These are phyloP conservation scores for Mylabris phalerata DNA, from an alignment of 1,140 invertebrate species.

Conservation along the genomic window DNA sequence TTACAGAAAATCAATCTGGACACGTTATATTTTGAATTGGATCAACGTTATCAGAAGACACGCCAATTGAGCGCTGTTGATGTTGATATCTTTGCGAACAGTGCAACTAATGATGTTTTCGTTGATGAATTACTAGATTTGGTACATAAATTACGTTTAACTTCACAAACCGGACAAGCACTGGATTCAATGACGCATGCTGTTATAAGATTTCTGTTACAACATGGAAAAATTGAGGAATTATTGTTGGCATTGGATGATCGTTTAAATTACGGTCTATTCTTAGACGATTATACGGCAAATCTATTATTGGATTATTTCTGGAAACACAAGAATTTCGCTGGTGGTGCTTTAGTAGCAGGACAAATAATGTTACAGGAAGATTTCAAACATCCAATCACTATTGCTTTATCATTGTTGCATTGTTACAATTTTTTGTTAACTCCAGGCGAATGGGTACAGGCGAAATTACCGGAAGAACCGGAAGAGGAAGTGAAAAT, in stretches of 20 bases:
- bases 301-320: slow-evolving; percentile 80
- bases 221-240: slow-evolving; percentile 51
- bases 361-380: slow-evolving; percentile 83
- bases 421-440: slow-evolving; percentile 70
- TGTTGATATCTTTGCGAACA: slow-evolving; percentile 67
- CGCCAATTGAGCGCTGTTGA: slow-evolving; percentile 60
- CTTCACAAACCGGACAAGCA: slow-evolving; percentile 58
- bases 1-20: slow-evolving; percentile 55
- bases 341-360: slow-evolving; percentile 69
- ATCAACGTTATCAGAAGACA: slow-evolving; percentile 49
- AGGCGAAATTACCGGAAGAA: slow-evolving; percentile 39
- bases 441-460: slow-evolving; percentile 50
- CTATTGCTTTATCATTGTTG: slow-evolving; percentile 62
- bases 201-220: slow-evolving; percentile 60
- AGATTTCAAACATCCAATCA: slow-evolving; percentile 67
- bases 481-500: slow-evolving; percentile 67
- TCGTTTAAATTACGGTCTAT: slow-evolving; percentile 82
- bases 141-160: slow-evolving; percentile 61
- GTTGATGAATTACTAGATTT: slow-evolving; percentile 63
- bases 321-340: slow-evolving; percentile 60
- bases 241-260: slow-evolving; percentile 69
- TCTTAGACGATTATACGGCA: slow-evolving; percentile 70
- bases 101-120: slow-evolving; percentile 44
- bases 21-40: slow-evolving; percentile 57
- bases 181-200: slow-evolving; percentile 78